A percentile compares a stretch with the other conserved stretches of the same genome.
Conservation (phyloP, 2,797 vertebrate genomes). For the Xenentodon cancila region DNA sequence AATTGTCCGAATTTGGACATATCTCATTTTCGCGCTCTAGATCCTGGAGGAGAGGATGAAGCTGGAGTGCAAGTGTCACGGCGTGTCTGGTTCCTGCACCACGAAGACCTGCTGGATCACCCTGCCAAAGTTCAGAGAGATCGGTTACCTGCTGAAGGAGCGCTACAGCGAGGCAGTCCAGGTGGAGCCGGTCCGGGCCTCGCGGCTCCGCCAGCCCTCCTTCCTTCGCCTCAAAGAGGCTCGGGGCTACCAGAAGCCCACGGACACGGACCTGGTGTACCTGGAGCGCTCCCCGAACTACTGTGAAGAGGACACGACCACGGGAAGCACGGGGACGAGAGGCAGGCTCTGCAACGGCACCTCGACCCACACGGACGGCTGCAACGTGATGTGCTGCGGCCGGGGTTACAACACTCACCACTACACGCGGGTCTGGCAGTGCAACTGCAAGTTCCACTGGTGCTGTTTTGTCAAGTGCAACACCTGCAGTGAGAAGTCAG, state of each 20-base stretch:
- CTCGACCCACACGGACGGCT: constrained; percentile 88
- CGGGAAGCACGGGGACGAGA: constrained; percentile 93
- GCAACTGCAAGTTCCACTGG: constrained; percentile 99
- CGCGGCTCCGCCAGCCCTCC: constrained; percentile 93
- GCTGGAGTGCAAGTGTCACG: constrained; percentile 97
- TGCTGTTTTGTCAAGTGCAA: constrained; percentile 98
- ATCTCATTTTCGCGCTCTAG: constrained; percentile 67
- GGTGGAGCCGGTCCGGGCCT: constrained; percentile 94
- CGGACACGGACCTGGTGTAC: constrained; percentile 95
- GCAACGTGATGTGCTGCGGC: constrained; percentile 96
- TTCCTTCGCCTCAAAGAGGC: constrained; percentile 96
- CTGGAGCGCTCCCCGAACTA: constrained; percentile 98
- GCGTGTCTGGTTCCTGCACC: constrained; percentile 97
- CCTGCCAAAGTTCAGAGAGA: constrained; percentile 95
- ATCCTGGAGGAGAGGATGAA: constrained; percentile 96
- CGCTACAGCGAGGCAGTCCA: constrained; percentile 93
- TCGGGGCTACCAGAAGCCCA: constrained; percentile 94
- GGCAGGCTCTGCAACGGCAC: constrained; percentile 96
- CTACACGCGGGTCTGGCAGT: constrained; percentile 98
- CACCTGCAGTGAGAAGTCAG: constrained; percentile 95
- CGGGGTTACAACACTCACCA: constrained; percentile 96
- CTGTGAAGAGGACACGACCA: constrained; percentile 95
- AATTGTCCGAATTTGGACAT: neutral
- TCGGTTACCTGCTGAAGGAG: constrained; percentile 94
- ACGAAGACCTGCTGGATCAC: constrained; percentile 99